phyloP scores from a whole-genome alignment of 2,888 invertebrate species.

The Synanthedon tipuliformis region DNA sequence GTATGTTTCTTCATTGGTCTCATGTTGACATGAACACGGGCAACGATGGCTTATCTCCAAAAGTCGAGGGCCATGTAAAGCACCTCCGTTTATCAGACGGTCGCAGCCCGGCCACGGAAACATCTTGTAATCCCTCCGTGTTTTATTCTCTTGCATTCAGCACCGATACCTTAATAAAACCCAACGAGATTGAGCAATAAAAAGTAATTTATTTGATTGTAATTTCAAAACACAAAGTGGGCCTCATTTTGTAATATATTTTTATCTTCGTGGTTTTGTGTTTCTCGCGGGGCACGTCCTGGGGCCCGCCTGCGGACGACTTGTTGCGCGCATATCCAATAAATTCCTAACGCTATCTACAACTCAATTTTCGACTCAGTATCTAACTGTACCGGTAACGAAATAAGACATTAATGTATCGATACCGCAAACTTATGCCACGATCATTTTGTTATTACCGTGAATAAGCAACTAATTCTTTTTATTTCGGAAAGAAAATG shows the following conservation, averaged over 20 bases:
- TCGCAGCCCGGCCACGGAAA: slow-evolving; percentile 32
- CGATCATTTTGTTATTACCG: no score
- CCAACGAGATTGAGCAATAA: slow-evolving; percentile 71
- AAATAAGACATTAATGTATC: slow-evolving; percentile 45
- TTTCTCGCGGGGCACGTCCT: slow-evolving; percentile 58
- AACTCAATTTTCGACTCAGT: slow-evolving; percentile 40
- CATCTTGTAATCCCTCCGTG: slow-evolving; percentile 63
- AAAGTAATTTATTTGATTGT: slow-evolving; percentile 71
- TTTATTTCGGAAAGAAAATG: slow-evolving; percentile 1
- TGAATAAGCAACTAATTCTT: slow-evolving; percentile 3
- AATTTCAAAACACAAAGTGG: slow-evolving; percentile 70
- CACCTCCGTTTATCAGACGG: slow-evolving; percentile 43
- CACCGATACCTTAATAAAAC: slow-evolving; percentile 69
- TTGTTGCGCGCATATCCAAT: slow-evolving; percentile 39
- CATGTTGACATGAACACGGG: slow-evolving; percentile 42
- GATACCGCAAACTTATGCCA: slow-evolving; percentile 28
- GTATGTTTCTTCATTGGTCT: slow-evolving; percentile 29
- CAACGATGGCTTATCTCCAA: slow-evolving; percentile 50
- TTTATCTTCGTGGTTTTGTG: slow-evolving; percentile 67
- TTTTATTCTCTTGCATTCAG: slow-evolving; percentile 62
- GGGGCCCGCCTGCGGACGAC: slow-evolving; percentile 33
- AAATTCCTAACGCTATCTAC: slow-evolving; percentile 39
- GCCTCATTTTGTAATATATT: slow-evolving; percentile 68
- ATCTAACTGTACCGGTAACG: slow-evolving; percentile 29
- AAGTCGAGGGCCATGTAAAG: slow-evolving; percentile 53